phyloP scores from a whole-genome alignment of 1,140 invertebrate species.

The Palaemon carinicauda region DNA sequence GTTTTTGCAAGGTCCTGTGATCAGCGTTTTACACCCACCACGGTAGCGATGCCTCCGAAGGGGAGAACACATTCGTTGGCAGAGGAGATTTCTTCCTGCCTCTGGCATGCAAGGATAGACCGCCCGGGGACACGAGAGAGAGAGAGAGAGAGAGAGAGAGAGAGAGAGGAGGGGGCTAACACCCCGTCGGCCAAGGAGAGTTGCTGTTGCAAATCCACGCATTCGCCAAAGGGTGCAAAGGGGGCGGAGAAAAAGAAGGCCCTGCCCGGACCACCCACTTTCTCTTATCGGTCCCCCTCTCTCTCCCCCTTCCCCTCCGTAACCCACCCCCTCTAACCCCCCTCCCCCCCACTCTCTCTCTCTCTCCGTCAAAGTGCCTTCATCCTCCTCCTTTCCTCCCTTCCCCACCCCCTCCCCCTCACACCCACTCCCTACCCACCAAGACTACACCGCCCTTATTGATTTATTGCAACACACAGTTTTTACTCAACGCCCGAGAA shows the following conservation, averaged over 20 bases:
- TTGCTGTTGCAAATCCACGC: slow-evolving; percentile 9
- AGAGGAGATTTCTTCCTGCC: too few species aligned
- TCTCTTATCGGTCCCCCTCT: too few species aligned
- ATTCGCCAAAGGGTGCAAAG: slow-evolving; percentile 24
- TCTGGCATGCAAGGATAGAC: too few species aligned
- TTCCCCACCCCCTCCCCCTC: neutral
- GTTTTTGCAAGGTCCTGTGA: slow-evolving; percentile 10
- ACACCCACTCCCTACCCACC: neutral
- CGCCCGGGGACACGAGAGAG: too few species aligned
- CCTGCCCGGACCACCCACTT: too few species aligned
- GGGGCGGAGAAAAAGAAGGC: slow-evolving; percentile 32
- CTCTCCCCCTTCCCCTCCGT: neutral
- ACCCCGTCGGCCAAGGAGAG: neutral
- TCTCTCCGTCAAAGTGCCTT: too few species aligned
- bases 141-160: too few species aligned
- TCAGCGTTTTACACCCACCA: slow-evolving; percentile 30
- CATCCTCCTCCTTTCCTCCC: neutral
- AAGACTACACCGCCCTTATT: slow-evolving; percentile 24
- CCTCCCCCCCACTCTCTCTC: neutral
- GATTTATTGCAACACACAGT: slow-evolving; percentile 53
- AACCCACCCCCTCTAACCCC: neutral
- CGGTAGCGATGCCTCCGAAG: too few species aligned
- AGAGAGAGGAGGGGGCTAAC: neutral
- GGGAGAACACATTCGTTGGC: too few species aligned
- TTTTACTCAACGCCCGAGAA: slow-evolving; percentile 44